phyloP scores from a whole-genome alignment of 2,888 invertebrate genomes.

The Quadroppia sp. region DNA sequence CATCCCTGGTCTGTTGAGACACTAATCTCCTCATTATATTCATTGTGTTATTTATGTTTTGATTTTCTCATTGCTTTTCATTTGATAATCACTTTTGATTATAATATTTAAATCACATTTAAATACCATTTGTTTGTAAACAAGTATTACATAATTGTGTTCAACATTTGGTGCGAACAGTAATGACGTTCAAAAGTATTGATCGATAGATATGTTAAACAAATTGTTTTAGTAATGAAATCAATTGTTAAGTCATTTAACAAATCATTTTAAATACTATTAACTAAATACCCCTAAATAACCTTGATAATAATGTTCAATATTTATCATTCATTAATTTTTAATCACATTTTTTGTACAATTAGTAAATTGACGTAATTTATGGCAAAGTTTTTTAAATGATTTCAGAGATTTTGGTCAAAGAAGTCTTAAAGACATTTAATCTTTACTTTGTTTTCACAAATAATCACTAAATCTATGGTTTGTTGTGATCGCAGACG shows the following conservation, averaged over 20 bases:
- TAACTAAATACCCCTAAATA: too few relatives aligned
- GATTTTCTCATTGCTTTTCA: neutral
- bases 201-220: neutral
- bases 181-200: neutral
- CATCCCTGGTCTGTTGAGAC: conserved; percentile 2
- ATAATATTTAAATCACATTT: neutral
- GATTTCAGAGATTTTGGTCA: too few relatives aligned
- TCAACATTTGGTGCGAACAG: neutral
- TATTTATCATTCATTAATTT: too few relatives aligned
- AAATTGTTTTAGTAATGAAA: too few relatives aligned
- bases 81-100: too few relatives aligned
- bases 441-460: neutral
- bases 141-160: conserved; percentile 17
- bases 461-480: neutral
- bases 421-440: neutral
- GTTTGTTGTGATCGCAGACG: conserved; percentile 13
- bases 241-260: too few relatives aligned
- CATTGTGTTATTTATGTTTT: neutral
- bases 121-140: conserved; percentile 14
- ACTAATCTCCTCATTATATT: conserved; percentile 30
- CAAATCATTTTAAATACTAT: too few relatives aligned
- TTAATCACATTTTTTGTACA: too few relatives aligned
- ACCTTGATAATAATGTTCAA: too few relatives aligned
- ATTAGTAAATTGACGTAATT: too few relatives aligned
- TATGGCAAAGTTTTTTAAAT: too few relatives aligned